These are phyloP conservation scores for Amphimedon queenslandica DNA, from an alignment of 37 sponge, comb jelly and placozoan genomes.

Conservation along the genomic window DNA sequence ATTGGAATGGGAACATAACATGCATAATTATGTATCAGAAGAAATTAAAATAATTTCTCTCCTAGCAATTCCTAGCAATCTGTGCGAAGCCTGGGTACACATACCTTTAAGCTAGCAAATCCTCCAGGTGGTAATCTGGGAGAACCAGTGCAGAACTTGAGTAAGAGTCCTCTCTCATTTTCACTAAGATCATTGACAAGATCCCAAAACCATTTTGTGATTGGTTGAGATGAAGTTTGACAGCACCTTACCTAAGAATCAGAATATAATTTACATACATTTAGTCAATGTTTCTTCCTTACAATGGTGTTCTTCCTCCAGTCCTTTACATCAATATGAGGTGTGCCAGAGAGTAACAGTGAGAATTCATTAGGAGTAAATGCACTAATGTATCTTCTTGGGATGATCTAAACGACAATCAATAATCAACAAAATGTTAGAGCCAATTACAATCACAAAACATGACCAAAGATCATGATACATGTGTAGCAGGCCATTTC, in stretches of 20 bases:
- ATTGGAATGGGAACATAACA: too few relatives aligned
- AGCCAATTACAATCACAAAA: too few relatives aligned
- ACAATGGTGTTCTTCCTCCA: constrained; percentile 48
- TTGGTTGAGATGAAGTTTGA: too few relatives aligned
- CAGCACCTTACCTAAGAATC: too few relatives aligned
- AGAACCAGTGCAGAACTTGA: constrained; percentile 72
- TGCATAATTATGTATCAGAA: too few relatives aligned
- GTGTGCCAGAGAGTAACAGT: constrained; percentile 48
- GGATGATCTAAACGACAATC: constrained; percentile 37
- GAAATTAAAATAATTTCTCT: too few relatives aligned
- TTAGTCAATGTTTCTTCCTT: background rate
- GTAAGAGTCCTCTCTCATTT: constrained; percentile 57
- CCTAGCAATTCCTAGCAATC: too few relatives aligned
- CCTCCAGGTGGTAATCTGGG: constrained; percentile 68
- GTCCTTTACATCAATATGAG: constrained; percentile 55
- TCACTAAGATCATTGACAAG: constrained; percentile 43
- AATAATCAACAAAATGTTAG: too few relatives aligned
- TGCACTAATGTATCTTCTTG: constrained; percentile 23
- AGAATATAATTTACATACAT: too few relatives aligned
- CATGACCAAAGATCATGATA: too few relatives aligned
- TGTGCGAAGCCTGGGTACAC: background rate
- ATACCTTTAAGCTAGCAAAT: constrained; percentile 43
- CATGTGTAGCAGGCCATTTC: too few relatives aligned
- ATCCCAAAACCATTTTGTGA: constrained; percentile 88
- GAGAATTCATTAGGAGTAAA: constrained; percentile 50